These are phyloP conservation scores for Macrotis lagotis DNA, from an alignment of 2,113 vertebrate genomes.

Conservation along the genomic window DNA sequence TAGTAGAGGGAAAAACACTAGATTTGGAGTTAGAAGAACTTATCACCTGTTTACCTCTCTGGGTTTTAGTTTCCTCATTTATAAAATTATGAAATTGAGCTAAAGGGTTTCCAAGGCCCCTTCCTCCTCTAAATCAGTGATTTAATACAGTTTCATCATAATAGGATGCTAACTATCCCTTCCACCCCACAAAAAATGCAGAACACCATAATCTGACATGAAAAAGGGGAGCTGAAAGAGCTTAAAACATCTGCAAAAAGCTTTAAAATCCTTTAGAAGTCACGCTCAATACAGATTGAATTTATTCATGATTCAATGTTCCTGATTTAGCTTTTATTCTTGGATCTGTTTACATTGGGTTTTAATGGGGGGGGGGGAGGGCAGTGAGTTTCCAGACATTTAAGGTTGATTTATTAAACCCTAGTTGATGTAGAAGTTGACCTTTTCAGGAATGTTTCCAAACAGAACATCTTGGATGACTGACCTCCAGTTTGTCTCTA, in stretches of 20 bases:
- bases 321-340: background rate
- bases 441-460: conserved; percentile 50
- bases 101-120: background rate
- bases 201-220: background rate
- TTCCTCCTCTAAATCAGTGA: background rate
- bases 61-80: background rate
- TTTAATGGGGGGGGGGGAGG: background rate
- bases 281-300: background rate
- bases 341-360: background rate
- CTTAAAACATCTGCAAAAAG: background rate
- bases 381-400: conserved; percentile 2
- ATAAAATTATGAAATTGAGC: background rate
- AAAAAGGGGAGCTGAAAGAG: background rate
- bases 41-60: background rate
- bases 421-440: background rate
- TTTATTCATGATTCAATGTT: background rate
- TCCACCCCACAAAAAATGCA: background rate
- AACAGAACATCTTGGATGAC: background rate
- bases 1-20: background rate
- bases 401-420: background rate
- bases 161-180: background rate
- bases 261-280: conserved; percentile 15
- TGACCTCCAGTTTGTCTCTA: background rate
- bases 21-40: background rate
- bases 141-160: background rate